phyloP scores from a whole-genome alignment of 2,797 vertebrate genomes.

The Girardinus metallicus region DNA sequence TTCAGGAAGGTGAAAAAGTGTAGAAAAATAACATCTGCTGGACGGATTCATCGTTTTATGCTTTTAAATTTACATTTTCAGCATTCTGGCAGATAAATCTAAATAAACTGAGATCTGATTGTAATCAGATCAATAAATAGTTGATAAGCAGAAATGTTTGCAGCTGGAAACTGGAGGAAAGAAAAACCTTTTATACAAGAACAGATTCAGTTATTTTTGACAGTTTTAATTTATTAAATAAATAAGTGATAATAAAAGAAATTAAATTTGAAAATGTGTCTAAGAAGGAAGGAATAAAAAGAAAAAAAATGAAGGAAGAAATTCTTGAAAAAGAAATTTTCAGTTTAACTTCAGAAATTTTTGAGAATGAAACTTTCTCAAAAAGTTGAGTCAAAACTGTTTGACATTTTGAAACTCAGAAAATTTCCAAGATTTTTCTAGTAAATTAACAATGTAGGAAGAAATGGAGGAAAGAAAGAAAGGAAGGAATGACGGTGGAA shows the following conservation, averaged over 20 bases:
- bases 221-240: not conserved
- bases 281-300: not conserved
- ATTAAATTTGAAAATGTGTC: no score
- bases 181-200: not conserved
- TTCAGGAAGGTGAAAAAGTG: slow-evolving; percentile 18
- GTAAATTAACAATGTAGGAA: no score
- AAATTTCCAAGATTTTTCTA: no score
- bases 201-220: not conserved
- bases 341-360: no score
- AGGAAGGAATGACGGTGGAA: no score
- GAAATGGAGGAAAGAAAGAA: no score
- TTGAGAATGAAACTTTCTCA: no score
- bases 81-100: slow-evolving; percentile 9
- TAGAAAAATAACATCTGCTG: slow-evolving; percentile 48
- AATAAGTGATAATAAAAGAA: not conserved
- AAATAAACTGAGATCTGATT: slow-evolving; percentile 10
- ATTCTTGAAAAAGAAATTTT: no score
- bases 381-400: no score
- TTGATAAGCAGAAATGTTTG: not conserved
- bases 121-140: not conserved
- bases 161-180: not conserved
- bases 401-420: no score
- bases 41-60: not conserved
- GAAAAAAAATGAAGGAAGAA: not conserved
- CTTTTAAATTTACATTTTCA: slow-evolving; percentile 4